Base-by-base conservation (phyloP, 2,113 vertebrate genomes). In the Strix uralensis region DNA sequence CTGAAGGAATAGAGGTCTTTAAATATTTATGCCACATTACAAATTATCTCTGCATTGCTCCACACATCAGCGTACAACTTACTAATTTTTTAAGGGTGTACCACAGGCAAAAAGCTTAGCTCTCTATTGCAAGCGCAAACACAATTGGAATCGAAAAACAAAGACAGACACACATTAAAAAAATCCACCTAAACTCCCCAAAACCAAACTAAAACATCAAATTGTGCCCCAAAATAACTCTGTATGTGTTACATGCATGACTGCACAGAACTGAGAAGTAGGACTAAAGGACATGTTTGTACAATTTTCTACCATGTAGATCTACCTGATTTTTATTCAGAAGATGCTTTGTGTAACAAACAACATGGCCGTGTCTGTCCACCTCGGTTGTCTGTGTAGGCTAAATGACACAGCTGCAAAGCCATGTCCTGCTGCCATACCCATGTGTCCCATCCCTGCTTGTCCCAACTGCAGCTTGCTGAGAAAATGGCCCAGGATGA, bases 21-120 rank as follows among this genome's bases (percentile, higher is more conserved):
- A 97, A 97, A 97, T 91, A 95, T 92, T 96, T 87, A 96, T 91
- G 66, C 49, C 73, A 80, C 20, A 12, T 85, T 65, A 80, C 29
- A 83, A 82, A 94, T 91, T 65, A 85, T 75, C 70, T 69, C 78
- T 87, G 81, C 73, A 29, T 58, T 95, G 69, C 73, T 95, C 61
- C 57, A 81, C 63, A 58, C 36, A 75, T 36, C 74, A 94, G 80
- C 0, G 0, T 65, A 72, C n/a, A 73, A 80, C 34, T 87, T 46
- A 55, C 40, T 92, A 30, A 81, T 82, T 89, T 95, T 91, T 88
- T 73, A 84, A 85, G 65, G 30, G 44, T 29, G 34, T 51, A 79
- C 9, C 40, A 92, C 61, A 59, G 38, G 38, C 40, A 84, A 72
- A 82, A 74, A 74, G 18, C 30, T 82, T 38, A 74, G 30, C 16